Evolutionary conservation across 2,113 vertebrate genomes (phyloP).

Genomic region (Lamprotornis superbus): DNA sequence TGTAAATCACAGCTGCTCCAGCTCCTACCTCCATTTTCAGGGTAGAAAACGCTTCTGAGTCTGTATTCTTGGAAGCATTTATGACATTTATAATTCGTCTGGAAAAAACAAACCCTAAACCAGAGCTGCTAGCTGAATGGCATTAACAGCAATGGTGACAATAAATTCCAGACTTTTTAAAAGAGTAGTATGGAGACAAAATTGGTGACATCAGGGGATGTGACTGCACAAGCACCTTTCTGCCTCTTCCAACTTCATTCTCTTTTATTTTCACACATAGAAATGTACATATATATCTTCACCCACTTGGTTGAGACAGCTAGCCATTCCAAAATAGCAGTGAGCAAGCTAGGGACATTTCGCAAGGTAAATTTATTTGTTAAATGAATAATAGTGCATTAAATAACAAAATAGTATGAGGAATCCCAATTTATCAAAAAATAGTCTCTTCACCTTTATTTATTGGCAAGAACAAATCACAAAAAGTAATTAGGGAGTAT

Average conservation of each 20-base stretch:
- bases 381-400: background rate
- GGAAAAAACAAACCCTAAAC: background rate
- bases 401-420: background rate
- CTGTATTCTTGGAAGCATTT: slow-evolving; percentile 9
- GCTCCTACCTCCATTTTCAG: slow-evolving; percentile 7
- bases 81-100: slow-evolving; percentile 13
- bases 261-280: background rate
- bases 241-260: background rate
- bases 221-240: background rate
- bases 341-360: background rate
- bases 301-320: background rate
- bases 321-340: background rate
- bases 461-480: background rate
- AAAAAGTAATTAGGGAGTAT: background rate
- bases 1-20: slow-evolving; percentile 9
- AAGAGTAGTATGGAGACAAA: background rate
- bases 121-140: background rate
- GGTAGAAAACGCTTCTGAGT: background rate
- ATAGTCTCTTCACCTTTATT: background rate
- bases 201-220: background rate
- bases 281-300: background rate
- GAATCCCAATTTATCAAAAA: background rate
- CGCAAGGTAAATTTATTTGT: background rate
- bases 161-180: background rate
- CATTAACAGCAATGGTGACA: background rate